Evolutionary conservation across 2,113 vertebrate genomes (phyloP).

Genomic region (Pyxicephalus adspersus): DNA sequence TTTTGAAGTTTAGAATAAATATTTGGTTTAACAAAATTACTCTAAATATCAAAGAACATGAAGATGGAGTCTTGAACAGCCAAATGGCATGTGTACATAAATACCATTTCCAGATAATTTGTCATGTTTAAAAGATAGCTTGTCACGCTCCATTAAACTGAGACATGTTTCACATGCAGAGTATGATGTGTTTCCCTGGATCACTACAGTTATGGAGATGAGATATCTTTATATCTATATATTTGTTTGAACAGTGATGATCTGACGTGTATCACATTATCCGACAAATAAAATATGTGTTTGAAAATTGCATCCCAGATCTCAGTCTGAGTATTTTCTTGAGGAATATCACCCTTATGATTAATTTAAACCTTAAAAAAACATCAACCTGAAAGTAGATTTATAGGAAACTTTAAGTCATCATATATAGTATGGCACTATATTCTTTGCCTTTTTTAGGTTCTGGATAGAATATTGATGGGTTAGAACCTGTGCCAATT

Average conservation of each 20-base stretch:
- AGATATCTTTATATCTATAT: not conserved
- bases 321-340: no score
- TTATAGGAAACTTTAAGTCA: no score
- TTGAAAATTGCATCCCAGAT: no score
- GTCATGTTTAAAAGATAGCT: not conserved
- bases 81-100: not conserved
- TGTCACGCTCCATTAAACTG: conserved; percentile 8
- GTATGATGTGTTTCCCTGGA: not conserved
- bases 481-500: no score
- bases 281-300: not conserved
- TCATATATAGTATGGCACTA: no score
- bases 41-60: not conserved
- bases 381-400: no score
- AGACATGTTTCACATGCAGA: not conserved
- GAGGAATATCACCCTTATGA: no score
- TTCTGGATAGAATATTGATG: no score
- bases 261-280: not conserved
- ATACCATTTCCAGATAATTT: conserved; percentile 16
- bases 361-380: no score
- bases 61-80: not conserved
- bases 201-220: not conserved
- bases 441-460: no score
- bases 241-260: not conserved
- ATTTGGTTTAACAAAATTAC: not conserved
- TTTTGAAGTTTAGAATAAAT: not conserved